Percentiles rank a stretch among this genome's conserved stretches.
phyloP scores from a whole-genome alignment of 2,113 vertebrate genomes.

The Macaca fascicularis region T2T-MFA8v1.1 NC_088386.1:123963001-123963500 shows the following conservation, averaged over 20 bases:
- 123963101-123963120: background rate
- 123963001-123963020: background rate
- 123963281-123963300: constrained; percentile 92
- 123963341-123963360: background rate
- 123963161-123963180: constrained; percentile 86
- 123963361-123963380: background rate
- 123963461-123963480: background rate
- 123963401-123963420: background rate
- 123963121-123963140: background rate
- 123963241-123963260: constrained; percentile 93
- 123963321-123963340: constrained; percentile 57
- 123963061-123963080: background rate
- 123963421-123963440: background rate
- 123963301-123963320: constrained; percentile 90
- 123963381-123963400: background rate
- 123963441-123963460: background rate
- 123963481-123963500: background rate
- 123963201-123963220: constrained; percentile 89
- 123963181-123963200: constrained; percentile 84
- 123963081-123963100: background rate
- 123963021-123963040: background rate
- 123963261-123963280: constrained; percentile 93
- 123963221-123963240: constrained; percentile 94
- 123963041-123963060: background rate
- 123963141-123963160: background rate